Evolutionary conservation across 1,140 invertebrate species (phyloP).

Genomic region (Odontomachus brunneus): DNA sequence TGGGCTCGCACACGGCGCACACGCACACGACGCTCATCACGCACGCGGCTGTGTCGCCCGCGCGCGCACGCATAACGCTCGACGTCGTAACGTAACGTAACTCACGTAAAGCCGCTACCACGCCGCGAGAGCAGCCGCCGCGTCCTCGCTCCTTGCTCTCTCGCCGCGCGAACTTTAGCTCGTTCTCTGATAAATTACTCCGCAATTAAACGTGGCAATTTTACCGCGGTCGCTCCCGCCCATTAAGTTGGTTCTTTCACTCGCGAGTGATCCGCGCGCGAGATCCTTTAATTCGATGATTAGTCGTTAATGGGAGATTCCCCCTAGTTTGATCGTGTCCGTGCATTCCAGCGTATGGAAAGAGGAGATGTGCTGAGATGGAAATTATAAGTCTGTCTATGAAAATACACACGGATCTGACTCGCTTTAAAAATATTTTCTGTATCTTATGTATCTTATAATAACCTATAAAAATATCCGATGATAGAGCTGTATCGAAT

Average conservation of each 20-base stretch:
- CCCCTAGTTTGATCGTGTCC: too few relatives aligned
- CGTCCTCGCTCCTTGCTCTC: slow-evolving; percentile 24
- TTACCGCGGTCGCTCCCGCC: not conserved
- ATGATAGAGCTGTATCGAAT: too few relatives aligned
- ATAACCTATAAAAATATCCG: too few relatives aligned
- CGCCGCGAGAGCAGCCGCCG: slow-evolving; percentile 5
- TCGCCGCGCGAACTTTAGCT: not conserved
- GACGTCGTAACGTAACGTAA: slow-evolving; percentile 37
- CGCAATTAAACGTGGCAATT: not conserved
- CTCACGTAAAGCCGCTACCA: not conserved
- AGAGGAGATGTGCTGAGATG: too few relatives aligned
- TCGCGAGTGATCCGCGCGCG: not conserved
- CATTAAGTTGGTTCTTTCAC: slow-evolving; percentile 2
- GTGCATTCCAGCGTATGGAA: too few relatives aligned
- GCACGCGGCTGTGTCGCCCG: not conserved
- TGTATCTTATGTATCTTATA: too few relatives aligned
- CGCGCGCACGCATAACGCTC: too few relatives aligned
- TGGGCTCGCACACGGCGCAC: not conserved
- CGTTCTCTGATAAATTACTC: slow-evolving; percentile 29
- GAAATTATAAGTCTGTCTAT: too few relatives aligned
- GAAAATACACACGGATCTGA: too few relatives aligned
- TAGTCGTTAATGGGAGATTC: not conserved
- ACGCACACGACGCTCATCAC: not conserved
- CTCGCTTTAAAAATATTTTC: too few relatives aligned
- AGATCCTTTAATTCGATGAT: not conserved